Percentiles rank a stretch among this genome's conserved stretches.
These are phyloP conservation scores for Rhynchotus rufescens DNA, from an alignment of 2,797 vertebrate species.

Conservation along the genomic window DNA sequence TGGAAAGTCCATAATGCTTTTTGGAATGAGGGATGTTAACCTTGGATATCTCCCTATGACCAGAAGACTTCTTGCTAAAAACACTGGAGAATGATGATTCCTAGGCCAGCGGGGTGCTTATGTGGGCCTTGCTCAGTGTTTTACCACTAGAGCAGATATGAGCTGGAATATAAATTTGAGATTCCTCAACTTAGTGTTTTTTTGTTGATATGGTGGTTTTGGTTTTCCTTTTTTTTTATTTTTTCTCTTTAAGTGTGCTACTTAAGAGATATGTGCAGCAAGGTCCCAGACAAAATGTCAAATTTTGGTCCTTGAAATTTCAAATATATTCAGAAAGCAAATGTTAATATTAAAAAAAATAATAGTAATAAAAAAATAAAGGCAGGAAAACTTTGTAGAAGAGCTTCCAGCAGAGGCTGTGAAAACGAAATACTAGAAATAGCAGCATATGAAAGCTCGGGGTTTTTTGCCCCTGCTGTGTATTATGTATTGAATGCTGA, in stretches of 20 bases:
- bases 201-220: too few species aligned
- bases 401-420: constrained; percentile 40
- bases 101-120: neutral
- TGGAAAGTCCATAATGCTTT: neutral
- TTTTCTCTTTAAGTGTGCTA: neutral
- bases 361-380: too few species aligned
- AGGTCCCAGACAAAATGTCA: neutral
- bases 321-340: neutral
- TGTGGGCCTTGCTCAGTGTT: neutral
- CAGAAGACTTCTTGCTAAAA: neutral
- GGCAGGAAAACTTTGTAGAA: constrained; percentile 37
- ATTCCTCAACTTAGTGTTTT: neutral
- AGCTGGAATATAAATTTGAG: neutral
- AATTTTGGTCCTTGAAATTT: constrained; percentile 6
- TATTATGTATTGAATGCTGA: constrained; percentile 53
- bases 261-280: neutral
- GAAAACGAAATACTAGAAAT: constrained; percentile 52
- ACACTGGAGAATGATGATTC: neutral
- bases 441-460: neutral
- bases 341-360: neutral
- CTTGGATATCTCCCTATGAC: accelerated
- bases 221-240: neutral
- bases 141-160: neutral
- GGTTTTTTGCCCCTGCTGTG: constrained; percentile 45
- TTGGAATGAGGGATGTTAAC: neutral